phyloP scores from a whole-genome alignment of 2,888 invertebrate genomes.

The Agonopterix alstromeriana region DNA sequence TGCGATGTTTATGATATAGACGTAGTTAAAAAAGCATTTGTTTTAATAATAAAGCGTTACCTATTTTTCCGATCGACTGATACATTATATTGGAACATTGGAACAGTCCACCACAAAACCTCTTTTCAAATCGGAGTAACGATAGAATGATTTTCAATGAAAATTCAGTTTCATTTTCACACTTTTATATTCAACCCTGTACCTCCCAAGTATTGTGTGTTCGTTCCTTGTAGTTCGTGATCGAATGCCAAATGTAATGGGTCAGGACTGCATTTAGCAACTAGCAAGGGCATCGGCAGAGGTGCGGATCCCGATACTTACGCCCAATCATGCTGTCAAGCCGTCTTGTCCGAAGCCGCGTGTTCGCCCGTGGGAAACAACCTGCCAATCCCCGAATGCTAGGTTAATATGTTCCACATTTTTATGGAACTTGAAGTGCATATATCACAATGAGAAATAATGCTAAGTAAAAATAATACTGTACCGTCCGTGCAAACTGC shows the following conservation, averaged over 20 bases:
- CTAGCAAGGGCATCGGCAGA: slow-evolving; percentile 36
- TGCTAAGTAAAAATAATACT: too few species aligned
- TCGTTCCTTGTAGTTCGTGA: slow-evolving; percentile 43
- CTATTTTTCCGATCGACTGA: too few species aligned
- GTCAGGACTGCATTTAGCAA: slow-evolving; percentile 10
- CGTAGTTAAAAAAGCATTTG: too few species aligned
- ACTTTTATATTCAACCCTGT: not conserved
- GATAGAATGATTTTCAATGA: too few species aligned
- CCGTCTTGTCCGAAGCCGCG: slow-evolving; percentile 28
- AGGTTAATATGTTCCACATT: not conserved
- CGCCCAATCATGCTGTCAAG: slow-evolving; percentile 66
- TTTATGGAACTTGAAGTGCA: not conserved
- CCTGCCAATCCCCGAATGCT: slow-evolving; percentile 4
- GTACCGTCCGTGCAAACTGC: too few species aligned
- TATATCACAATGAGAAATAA: too few species aligned
- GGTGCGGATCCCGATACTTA: slow-evolving; percentile 50
- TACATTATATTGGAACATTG: too few species aligned
- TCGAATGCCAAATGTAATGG: slow-evolving; percentile 58
- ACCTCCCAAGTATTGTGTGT: not conserved
- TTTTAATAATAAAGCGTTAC: too few species aligned
- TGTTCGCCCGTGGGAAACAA: slow-evolving; percentile 28
- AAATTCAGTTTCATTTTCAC: too few species aligned
- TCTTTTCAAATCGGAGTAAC: too few species aligned
- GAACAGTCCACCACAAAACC: too few species aligned
- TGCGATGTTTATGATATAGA: too few species aligned